Percentiles rank a stretch among this genome's conserved stretches.
Conservation (phyloP, 2,888 invertebrate species). For the Limenitis camilla region DNA sequence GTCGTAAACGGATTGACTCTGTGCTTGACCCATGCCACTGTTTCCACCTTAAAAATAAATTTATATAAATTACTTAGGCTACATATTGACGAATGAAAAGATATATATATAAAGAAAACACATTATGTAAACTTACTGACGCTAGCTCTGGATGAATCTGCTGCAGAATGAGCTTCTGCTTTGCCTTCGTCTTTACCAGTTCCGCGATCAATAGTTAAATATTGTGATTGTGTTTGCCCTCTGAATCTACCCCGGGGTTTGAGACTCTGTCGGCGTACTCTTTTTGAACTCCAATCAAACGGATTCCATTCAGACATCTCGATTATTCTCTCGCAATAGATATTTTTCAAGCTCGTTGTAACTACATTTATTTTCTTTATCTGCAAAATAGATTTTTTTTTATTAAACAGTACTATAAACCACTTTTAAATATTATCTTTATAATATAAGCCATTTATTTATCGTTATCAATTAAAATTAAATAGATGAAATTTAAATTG, state of each 20-base stretch:
- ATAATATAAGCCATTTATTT: too few relatives aligned
- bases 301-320: too few relatives aligned
- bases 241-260: slow-evolving; percentile 68
- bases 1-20: slow-evolving; percentile 85
- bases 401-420: slow-evolving; percentile 1
- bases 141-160: slow-evolving; percentile 79
- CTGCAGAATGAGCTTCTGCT: slow-evolving; percentile 87
- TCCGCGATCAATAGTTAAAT: slow-evolving; percentile 74
- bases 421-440: too few relatives aligned
- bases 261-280: slow-evolving; percentile 42
- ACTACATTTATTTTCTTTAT: slow-evolving; percentile 31
- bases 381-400: slow-evolving; percentile 33
- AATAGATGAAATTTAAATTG: too few relatives aligned
- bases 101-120: not conserved
- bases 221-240: slow-evolving; percentile 90
- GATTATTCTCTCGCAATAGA: slow-evolving; percentile 33
- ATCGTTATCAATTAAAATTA: too few relatives aligned
- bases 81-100: not conserved
- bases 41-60: slow-evolving; percentile 77
- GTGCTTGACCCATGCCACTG: slow-evolving; percentile 91
- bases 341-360: slow-evolving; percentile 18
- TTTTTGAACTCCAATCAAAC: slow-evolving; percentile 18
- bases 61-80: not conserved
- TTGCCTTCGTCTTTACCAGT: slow-evolving; percentile 80
- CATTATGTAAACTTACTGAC: slow-evolving; percentile 76